Base-by-base conservation (phyloP, 2,113 vertebrate genomes). In the Ondatra zibethicus region DNA sequence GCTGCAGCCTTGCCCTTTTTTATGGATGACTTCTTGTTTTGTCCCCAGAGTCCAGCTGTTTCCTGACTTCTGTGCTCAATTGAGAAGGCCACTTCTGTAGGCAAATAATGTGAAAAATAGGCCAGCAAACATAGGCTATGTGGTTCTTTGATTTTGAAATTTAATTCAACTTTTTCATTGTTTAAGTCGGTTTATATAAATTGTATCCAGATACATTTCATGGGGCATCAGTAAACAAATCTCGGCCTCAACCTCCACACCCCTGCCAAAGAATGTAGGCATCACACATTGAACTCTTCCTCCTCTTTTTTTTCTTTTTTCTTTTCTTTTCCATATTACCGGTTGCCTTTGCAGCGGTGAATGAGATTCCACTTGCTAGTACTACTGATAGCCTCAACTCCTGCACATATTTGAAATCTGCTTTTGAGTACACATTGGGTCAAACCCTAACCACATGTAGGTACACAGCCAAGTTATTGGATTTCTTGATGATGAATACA, bases 401-500 rank as follows among this genome's bases (percentile, higher is more conserved):
- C 96, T 96, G 96, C 98, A 93, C 61, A 27, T 96, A 94, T 97
- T 98, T 96, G 93, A 96, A 98, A 98, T 98, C 96, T 96, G 95
- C 97, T 98, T 97, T 98, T 92, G 97, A 97, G 96, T 90, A 98
- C 98, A 98, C 97, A 97, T 4, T 89, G 97, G 98, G 98, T 98
- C 98, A 98, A 87, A 97, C 98, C 97, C 98, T 97, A 97, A 98
- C 96, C 98, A 98, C 98, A 95, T 98, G 98, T 98, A 98, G 96
- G 98, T 97, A 98, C 98, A 97, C 96, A 95, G 86, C 47, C 97
- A 94, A 87, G 97, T 98, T 98, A 98, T 98, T 98, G 98, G 98
- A 98, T 98, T 98, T 98, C 84, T 91, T 58, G 97, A 81, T 96
- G 98, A 97, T 97, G 98, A 98, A 98, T 93, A 97, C 97, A 97